Base-by-base conservation (phyloP, 1,140 invertebrate genomes). In the Brachionus rotundiformis region DNA sequence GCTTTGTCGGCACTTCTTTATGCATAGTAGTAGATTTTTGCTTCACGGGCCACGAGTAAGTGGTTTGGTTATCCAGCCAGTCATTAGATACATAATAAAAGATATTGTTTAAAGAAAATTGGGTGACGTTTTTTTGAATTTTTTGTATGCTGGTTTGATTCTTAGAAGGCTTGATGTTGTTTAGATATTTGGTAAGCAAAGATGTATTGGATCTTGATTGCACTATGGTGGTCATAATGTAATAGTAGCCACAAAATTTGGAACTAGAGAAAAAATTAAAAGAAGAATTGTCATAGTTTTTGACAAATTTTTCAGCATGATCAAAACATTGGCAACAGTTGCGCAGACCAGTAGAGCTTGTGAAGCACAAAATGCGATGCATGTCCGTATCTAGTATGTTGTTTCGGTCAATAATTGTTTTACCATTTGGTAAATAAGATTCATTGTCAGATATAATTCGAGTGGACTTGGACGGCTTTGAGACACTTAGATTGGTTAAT, bases 161-260 rank as follows among this genome's bases (percentile, higher is more conserved):
- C 19, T 13, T 33, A 19, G 27, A 33, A 4, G 27, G 3, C 36
- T 44, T 73, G 5, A 73, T 73, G 36, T 73, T 41, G 10, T 8
- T 31, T 41, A 73, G 25, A 29, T 73, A 73, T 29, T 73, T 41
- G 19, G 16, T 44, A 25, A 73, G 29, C 19, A 73, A 44, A 25
- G 68, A 73, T 6, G 19, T 44, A 25, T 73, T 73, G 10, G 68
- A 73, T 25, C 68, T 25, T 31, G 36, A 19, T 27, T 73, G 68
- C 1, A 73, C 19, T 19, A 19, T 44, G 10, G 68, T 73, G 16
- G 41, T 73, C 68, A 73, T 73, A 4, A 44, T 44, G 41, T 73
- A 73, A 25, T 47, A 73, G 36, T 73, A 73, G 23, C 68, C 29
- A 29, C 68, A 73, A 73, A 41, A 73, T 73, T 73, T 41, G 7